These are phyloP conservation scores for Zosterops pallidus DNA, from an alignment of 2,113 vertebrate genomes.

Conservation along the genomic window DNA sequence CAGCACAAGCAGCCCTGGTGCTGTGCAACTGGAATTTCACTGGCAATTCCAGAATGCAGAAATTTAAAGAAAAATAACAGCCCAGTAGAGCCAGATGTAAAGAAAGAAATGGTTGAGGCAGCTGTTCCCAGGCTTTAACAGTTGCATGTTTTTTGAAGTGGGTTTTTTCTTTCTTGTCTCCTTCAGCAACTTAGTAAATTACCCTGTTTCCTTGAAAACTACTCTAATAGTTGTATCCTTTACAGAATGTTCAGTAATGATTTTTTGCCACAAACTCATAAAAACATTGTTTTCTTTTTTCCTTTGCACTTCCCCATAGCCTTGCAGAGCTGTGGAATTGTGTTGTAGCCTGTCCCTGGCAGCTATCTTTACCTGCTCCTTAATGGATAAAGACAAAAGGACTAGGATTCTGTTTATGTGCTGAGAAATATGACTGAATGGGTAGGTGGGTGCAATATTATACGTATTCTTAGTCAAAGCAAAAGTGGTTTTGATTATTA, in stretches of 20 bases:
- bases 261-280: not conserved
- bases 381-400: not conserved
- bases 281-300: not conserved
- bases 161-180: not conserved
- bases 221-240: not conserved
- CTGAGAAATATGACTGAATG: not conserved
- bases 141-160: not conserved
- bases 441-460: not conserved
- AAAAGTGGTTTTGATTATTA: not conserved
- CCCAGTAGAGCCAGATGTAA: not conserved
- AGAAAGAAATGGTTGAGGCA: not conserved
- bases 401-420: not conserved
- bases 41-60: not conserved
- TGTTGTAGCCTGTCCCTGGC: not conserved
- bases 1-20: not conserved
- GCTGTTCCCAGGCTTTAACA: slow-evolving; percentile 14
- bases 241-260: not conserved
- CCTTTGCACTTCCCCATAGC: not conserved
- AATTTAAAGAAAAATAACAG: not conserved
- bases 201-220: not conserved
- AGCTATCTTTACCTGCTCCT: not conserved
- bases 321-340: not conserved
- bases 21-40: not conserved
- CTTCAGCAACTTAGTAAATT: not conserved
- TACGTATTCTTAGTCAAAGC: not conserved